Conservation (phyloP, 2,888 invertebrate genomes). For the Eurois occulta region DNA sequence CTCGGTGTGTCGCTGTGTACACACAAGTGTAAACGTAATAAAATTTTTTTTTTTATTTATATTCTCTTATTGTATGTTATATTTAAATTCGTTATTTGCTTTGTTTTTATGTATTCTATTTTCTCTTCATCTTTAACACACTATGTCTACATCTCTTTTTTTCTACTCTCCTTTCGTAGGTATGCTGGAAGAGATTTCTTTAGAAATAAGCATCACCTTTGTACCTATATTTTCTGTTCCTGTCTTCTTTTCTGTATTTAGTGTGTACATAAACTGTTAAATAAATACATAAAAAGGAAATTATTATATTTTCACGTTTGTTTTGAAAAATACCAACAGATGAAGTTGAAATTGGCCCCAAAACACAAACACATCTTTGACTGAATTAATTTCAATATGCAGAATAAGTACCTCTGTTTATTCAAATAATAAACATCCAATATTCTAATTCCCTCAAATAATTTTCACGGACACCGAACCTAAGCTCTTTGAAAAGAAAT, state of each 20-base stretch:
- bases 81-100: too few relatives aligned
- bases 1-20: not conserved
- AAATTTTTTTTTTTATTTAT: too few relatives aligned
- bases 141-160: too few relatives aligned
- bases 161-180: too few relatives aligned
- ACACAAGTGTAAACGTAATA: not conserved
- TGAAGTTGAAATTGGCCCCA: not conserved
- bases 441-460: constrained; percentile 20
- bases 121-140: too few relatives aligned
- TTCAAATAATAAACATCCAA: not conserved
- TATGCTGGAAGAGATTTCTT: too few relatives aligned
- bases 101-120: too few relatives aligned
- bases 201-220: too few relatives aligned
- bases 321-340: not conserved
- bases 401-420: not conserved
- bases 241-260: too few relatives aligned
- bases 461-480: constrained; percentile 18
- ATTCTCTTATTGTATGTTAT: too few relatives aligned
- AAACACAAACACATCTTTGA: not conserved
- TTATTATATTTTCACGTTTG: not conserved
- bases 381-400: not conserved
- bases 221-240: too few relatives aligned
- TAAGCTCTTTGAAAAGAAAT: constrained; percentile 32
- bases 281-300: not conserved
- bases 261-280: too few relatives aligned